These are phyloP conservation scores for Mus spicilegus DNA, from an alignment of 2,113 vertebrate genomes.

Conservation along the genomic window DNA sequence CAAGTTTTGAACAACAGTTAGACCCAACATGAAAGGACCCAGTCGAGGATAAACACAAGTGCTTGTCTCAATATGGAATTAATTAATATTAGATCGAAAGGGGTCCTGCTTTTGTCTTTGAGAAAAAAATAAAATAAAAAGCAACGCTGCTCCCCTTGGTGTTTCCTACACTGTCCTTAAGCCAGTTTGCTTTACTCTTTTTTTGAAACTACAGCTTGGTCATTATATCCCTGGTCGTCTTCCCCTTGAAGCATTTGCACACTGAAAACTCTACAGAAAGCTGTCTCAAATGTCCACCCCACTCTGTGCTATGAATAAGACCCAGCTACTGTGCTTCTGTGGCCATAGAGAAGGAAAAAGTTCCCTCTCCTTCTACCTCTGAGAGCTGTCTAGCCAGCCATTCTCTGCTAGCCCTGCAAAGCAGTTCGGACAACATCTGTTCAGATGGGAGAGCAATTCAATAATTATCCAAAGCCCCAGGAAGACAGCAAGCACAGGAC, in stretches of 20 bases:
- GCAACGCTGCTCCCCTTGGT: neutral
- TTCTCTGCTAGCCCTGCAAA: conserved; percentile 1
- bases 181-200: neutral
- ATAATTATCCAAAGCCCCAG: conserved; percentile 73
- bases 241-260: neutral
- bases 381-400: conserved; percentile 4
- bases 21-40: neutral
- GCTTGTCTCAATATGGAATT: neutral
- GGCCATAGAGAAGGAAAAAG: conserved; percentile 5
- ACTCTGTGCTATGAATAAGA: neutral
- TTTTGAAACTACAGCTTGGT: conserved; percentile 19
- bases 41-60: neutral
- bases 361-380: conserved; percentile 9
- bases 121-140: neutral
- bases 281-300: neutral
- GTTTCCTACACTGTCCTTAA: neutral
- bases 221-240: neutral
- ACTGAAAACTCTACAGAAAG: neutral
- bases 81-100: neutral
- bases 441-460: conserved; percentile 58
- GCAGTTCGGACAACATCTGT: conserved; percentile 63
- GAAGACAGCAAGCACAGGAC: conserved; percentile 16
- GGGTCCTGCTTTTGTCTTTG: neutral
- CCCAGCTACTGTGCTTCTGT: neutral
- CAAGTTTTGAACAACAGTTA: neutral